Evolutionary conservation across 2,888 invertebrate species (phyloP).

Genomic region (Poecilus cupreus): DNA sequence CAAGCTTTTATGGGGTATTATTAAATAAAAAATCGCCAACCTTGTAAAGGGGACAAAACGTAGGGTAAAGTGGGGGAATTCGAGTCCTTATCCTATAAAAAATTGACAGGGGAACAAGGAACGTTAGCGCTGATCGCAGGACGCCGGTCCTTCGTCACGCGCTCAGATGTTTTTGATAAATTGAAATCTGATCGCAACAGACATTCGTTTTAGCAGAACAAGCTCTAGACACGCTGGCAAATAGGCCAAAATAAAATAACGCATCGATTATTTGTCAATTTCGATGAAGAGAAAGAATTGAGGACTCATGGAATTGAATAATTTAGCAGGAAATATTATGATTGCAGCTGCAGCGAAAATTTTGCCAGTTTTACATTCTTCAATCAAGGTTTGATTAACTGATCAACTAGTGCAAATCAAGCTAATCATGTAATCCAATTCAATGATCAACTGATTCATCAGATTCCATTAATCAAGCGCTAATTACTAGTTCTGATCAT

Average conservation of each 20-base stretch:
- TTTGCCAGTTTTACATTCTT: too few species aligned
- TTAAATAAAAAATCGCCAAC: constrained; percentile 20
- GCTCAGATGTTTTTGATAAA: constrained; percentile 41
- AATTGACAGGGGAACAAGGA: constrained; percentile 21
- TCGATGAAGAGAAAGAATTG: background rate
- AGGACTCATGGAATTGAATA: background rate
- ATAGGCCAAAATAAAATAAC: constrained; percentile 7
- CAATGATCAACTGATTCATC: too few species aligned
- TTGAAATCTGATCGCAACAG: constrained; percentile 36
- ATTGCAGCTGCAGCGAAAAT: too few species aligned
- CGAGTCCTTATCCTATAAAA: constrained; percentile 17
- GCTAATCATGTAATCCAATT: too few species aligned
- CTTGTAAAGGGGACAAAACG: constrained; percentile 1
- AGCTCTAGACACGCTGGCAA: constrained; percentile 21
- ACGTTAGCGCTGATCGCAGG: background rate
- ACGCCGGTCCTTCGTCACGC: constrained; percentile 25
- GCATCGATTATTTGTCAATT: constrained; percentile 21
- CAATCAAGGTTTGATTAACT: too few species aligned
- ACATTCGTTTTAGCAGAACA: constrained; percentile 30
- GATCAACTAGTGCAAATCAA: too few species aligned
- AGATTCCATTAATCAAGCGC: too few species aligned
- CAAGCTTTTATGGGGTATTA: background rate
- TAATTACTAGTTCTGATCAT: too few species aligned
- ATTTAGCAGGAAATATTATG: background rate
- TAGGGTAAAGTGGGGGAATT: background rate